Evolutionary conservation across 2,888 invertebrate species (phyloP), one percentile per base, ranked within the genome.

Genomic region (Daptonema setosum): DNA sequence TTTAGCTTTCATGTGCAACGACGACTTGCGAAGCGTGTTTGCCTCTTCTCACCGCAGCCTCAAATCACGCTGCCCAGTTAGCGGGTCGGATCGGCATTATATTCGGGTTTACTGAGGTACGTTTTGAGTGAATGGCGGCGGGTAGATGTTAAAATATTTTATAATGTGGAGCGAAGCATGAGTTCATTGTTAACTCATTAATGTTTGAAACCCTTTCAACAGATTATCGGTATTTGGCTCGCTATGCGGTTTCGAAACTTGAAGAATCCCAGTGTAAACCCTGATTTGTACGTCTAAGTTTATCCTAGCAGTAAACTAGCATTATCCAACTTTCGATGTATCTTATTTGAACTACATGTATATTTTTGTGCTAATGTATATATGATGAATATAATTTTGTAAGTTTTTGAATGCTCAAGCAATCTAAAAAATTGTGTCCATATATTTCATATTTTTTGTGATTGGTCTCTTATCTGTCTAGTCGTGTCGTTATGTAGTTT

Each of bases 181-280:
- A n/a, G n/a, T n/a, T n/a, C n/a, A n/a, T n/a, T n/a, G n/a, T n/a
- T n/a, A n/a, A n/a, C n/a, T n/a, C n/a, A n/a, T n/a, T n/a, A n/a
- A n/a, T n/a, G 56, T 53, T 20, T 20, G 25, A 24, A 35, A 48
- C 30, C 58, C 57, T 54, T 58, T 54, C 57, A 56, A 63, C 84
- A 93, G 90, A 88, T 93, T 78, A 80, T 90, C 76, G 91, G 91
- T 77, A 86, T 88, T 63, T 85, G 85, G 84, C 79, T 93, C 80
- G 88, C 91, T 68, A 83, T 90, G 73, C 82, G 90, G 70, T 93
- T 87, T 80, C 83, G 55, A 35, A 57, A 57, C 43, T 24, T 26
- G 26, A 52, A 52, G 28, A n/a, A 52, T 28, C 52, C 52, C 26
- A 52, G 52, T 25, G 28, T 28, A 14, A 52, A 26, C 28, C 52